Percentiles rank a stretch among this genome's conserved stretches.
phyloP scores from a whole-genome alignment of 2,888 invertebrate species.

The Iselma pallidipennis region DNA sequence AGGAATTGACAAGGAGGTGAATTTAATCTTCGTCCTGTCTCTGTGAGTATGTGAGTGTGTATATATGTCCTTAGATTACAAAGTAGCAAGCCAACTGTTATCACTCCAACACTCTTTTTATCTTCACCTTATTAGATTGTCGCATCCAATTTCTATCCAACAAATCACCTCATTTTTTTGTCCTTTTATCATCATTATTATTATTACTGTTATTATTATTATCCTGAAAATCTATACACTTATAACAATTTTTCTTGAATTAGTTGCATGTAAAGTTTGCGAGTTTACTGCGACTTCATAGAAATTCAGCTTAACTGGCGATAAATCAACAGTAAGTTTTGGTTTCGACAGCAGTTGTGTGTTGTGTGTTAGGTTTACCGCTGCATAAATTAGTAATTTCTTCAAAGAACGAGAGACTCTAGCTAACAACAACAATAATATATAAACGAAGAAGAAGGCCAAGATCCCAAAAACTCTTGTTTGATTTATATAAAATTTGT shows the following conservation, averaged over 20 bases:
- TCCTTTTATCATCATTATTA: neutral
- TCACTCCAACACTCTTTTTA: conserved; percentile 5
- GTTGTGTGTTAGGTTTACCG: conserved; percentile 30
- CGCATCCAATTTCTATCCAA: conserved; percentile 5
- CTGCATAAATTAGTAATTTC: conserved; percentile 34
- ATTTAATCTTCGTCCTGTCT: conserved; percentile 41
- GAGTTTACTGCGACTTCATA: conserved; percentile 24
- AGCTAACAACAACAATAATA: conserved; percentile 7
- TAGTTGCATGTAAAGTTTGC: conserved; percentile 11
- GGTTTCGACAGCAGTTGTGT: conserved; percentile 34
- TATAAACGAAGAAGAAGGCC: too few relatives aligned
- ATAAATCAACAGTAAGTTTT: conserved; percentile 35
- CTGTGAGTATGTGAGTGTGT: neutral
- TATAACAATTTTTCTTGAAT: conserved; percentile 6
- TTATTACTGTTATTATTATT: conserved; percentile 2
- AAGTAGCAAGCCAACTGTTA: conserved; percentile 23
- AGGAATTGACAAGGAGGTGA: conserved; percentile 43
- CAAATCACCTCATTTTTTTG: conserved; percentile 6
- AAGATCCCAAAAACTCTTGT: neutral
- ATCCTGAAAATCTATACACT: neutral
- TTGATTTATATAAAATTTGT: neutral
- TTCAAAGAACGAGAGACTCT: conserved; percentile 8
- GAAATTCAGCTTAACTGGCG: conserved; percentile 24
- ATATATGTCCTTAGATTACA: conserved; percentile 36
- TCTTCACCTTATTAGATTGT: conserved; percentile 7